Conservation (phyloP, 2,113 vertebrate species). For the Chrysemys picta region DNA sequence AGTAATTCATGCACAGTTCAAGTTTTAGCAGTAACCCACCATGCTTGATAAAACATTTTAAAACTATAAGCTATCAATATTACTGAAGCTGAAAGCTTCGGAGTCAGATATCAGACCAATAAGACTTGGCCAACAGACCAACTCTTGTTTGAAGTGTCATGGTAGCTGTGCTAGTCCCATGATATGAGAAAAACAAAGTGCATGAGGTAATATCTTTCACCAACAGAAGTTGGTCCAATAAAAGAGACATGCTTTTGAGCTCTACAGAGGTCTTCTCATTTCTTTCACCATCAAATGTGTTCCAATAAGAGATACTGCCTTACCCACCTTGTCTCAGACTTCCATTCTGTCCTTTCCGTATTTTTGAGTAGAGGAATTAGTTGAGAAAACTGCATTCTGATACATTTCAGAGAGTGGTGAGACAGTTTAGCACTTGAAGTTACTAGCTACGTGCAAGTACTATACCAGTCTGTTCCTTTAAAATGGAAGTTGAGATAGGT, state of each 20-base stretch:
- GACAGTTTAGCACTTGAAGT: not conserved
- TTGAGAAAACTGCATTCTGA: not conserved
- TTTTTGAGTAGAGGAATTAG: not conserved
- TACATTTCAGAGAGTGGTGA: not conserved
- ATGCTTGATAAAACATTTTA: not conserved
- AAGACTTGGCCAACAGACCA: not conserved
- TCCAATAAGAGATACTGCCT: not conserved
- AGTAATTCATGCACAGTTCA: not conserved
- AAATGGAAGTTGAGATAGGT: slow-evolving; percentile 32
- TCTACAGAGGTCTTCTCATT: not conserved
- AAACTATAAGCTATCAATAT: not conserved
- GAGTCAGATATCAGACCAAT: not conserved
- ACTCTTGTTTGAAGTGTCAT: not conserved
- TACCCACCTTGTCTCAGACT: not conserved
- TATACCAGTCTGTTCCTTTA: not conserved
- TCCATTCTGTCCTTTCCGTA: not conserved
- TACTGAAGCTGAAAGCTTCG: not conserved
- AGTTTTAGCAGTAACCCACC: not conserved
- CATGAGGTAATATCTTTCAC: not conserved
- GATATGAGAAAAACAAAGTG: not conserved
- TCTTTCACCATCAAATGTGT: not conserved
- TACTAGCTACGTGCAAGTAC: not conserved
- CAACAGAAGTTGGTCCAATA: not conserved
- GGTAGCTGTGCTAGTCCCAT: not conserved
- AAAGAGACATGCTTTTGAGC: not conserved